These are phyloP conservation scores for Gallinago jamesoni DNA, from an alignment of 2,113 vertebrate species.

Conservation along the genomic window DNA sequence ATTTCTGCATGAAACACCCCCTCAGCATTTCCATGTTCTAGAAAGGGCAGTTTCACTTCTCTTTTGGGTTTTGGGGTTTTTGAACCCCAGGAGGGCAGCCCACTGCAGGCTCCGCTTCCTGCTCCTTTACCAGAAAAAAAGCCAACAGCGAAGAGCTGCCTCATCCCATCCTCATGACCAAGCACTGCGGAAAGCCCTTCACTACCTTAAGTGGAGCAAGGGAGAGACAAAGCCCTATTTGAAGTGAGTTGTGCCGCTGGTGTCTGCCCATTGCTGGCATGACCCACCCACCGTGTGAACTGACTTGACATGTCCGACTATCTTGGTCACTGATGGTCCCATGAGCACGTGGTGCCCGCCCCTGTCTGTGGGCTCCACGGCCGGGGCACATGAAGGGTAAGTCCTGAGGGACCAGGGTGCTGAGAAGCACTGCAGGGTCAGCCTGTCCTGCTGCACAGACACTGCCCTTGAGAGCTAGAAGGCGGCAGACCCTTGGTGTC, in stretches of 20 bases:
- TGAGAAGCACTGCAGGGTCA: neutral
- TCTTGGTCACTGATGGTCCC: accelerated
- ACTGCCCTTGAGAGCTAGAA: neutral
- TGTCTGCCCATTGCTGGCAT: neutral
- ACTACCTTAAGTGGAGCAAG: accelerated
- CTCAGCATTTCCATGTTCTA: slow-evolving; percentile 54
- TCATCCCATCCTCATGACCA: accelerated
- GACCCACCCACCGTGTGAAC: neutral
- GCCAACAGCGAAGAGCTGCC: neutral
- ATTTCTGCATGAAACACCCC: slow-evolving; percentile 46
- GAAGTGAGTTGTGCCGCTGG: neutral
- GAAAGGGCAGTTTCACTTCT: slow-evolving; percentile 53
- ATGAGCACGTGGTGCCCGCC: accelerated
- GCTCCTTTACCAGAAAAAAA: neutral
- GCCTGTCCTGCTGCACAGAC: neutral
- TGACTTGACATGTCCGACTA: accelerated
- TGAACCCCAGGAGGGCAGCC: neutral
- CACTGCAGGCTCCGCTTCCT: neutral
- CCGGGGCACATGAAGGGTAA: neutral
- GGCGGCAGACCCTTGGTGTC: neutral
- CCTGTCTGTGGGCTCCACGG: neutral
- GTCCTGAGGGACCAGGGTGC: neutral
- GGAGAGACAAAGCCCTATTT: neutral
- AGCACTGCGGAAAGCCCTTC: accelerated
- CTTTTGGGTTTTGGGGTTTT: slow-evolving; percentile 2